Base-by-base conservation (phyloP, 2,888 invertebrate species). In the Drosophila mayaguana region DNA sequence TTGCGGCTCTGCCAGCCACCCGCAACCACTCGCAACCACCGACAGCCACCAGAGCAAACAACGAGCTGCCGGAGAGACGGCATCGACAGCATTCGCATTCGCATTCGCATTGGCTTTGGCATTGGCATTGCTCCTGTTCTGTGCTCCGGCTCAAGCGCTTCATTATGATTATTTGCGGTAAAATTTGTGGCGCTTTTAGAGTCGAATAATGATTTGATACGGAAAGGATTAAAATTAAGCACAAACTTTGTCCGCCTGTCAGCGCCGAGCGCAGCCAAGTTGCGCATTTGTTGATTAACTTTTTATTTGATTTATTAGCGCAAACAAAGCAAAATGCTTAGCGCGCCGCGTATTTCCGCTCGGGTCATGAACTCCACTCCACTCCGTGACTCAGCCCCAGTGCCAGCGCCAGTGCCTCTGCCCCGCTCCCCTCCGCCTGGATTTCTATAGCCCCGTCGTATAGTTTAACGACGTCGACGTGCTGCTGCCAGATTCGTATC, bases 141-240 rank as follows among this genome's bases (percentile, higher is more conserved):
- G 0, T 55, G 50, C 53, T 63, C 55, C 68, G 60, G 45, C 45
- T 48, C 62, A 43, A 50, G 70, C 56, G 78, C 81, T 90, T 90
- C 88, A 90, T 90, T 91, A 91, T 90, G 89, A 91, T 87, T 90
- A 90, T 90, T 90, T 91, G 91, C 85, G 90, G 91, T 90, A 75
- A 81, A 86, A 88, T 90, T 85, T 83, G 85, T 79, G 85, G 87
- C 75, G 78, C 75, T 80, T 72, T 82, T 78, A 57, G 80, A 82
- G 64, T 63, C 73, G 69, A 78, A 82, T 78, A 81, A 89, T 90
- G 91, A 92, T 92, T 92, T 89, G 91, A 91, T 90, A 90, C 91
- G 91, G 91, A 92, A 92, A 92, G 92, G 92, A 92, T 92, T 92
- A 92, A 91, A 92, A 92, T 92, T 92, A 92, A 90, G 91, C 89